Base-by-base conservation (phyloP, 2,888 invertebrate species). In the Diadegma fenestrale region DNA sequence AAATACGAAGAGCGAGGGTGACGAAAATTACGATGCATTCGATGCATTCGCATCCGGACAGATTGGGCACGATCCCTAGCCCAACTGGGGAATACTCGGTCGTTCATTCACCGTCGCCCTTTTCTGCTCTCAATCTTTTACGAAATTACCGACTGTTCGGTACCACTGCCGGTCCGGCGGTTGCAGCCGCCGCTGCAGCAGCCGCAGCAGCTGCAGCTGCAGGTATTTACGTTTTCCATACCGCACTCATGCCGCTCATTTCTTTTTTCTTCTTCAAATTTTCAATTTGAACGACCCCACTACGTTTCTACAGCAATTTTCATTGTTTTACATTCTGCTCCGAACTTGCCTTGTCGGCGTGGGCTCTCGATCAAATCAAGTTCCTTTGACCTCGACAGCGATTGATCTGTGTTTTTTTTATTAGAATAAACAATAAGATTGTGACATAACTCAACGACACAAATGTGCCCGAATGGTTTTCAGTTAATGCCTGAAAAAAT, bases 121-220 rank as follows among this genome's bases (percentile, higher is more conserved):
- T 96, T 88, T 96, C 96, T 0, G 96, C 96, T 2, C 94, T 96
- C 77, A 95, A 96, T 87, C 94, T 97, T 14, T 93, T 97, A 37
- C 94, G 96, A 81, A 96, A 95, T 87, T 96, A 96, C 93, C 96
- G 96, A 92, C 95, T 96, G 84, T 95, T 96, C 86, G 92, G 96
- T 22, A 94, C 95, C 30, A 95, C 95, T 19, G 94, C 96, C 93
- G 96, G 96, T 96, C 77, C 82, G 66, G 82, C 82, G 22, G 85
- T 86, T 41, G 51, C 84, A 88, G 68, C 91, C 84, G 84, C 90
- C 90, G 19, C 91, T 89, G 14, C 87, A 88, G 71, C 77, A 89
- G 19, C 85, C 87, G n/a, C 87, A 88, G 80, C 91, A 87, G 68
- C 89, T 89, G n/a, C 87, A 90, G 41, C 89, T 90, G 84, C 90